Conservation (phyloP, 2,888 invertebrate species). For the Stenotaenia linearis region DNA sequence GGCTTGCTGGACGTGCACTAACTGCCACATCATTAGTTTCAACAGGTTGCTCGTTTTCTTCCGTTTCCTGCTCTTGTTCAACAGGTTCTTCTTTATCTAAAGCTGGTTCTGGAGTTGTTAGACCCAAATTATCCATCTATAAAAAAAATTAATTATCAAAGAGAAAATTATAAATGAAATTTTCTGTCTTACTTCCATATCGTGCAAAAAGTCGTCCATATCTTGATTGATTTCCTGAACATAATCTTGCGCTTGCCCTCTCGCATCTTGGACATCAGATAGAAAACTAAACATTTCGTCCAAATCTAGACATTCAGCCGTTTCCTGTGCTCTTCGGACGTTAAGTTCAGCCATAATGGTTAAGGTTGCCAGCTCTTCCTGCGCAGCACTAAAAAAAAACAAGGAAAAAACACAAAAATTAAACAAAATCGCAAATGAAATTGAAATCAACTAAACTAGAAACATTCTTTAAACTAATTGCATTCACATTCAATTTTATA, state of each 20-base stretch:
- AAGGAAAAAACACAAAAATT: background rate
- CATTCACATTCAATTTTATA: slow-evolving; percentile 46
- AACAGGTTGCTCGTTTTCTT: background rate
- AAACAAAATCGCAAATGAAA: background rate
- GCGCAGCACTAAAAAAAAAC: slow-evolving; percentile 38
- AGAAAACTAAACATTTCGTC: slow-evolving; percentile 86
- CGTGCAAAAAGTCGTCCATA: slow-evolving; percentile 40
- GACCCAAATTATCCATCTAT: slow-evolving; percentile 4
- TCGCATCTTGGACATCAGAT: slow-evolving; percentile 61
- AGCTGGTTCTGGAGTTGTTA: background rate
- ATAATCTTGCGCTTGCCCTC: slow-evolving; percentile 62
- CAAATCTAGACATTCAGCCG: slow-evolving; percentile 59
- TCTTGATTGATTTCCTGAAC: slow-evolving; percentile 40
- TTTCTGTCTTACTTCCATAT: slow-evolving; percentile 37
- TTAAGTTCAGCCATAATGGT: slow-evolving; percentile 67
- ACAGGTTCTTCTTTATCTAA: background rate
- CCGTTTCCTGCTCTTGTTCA: background rate
- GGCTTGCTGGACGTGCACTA: slow-evolving; percentile 29
- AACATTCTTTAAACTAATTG: background rate
- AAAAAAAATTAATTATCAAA: background rate
- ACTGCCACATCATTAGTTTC: slow-evolving; percentile 35
- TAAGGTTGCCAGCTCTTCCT: slow-evolving; percentile 56
- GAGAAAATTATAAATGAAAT: background rate
- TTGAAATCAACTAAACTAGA: background rate
- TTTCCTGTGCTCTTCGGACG: slow-evolving; percentile 52